Evolutionary conservation across 2,888 invertebrate species (phyloP), one percentile per base, ranked within the genome.

Genomic region (Eustalomyia histrio): DNA sequence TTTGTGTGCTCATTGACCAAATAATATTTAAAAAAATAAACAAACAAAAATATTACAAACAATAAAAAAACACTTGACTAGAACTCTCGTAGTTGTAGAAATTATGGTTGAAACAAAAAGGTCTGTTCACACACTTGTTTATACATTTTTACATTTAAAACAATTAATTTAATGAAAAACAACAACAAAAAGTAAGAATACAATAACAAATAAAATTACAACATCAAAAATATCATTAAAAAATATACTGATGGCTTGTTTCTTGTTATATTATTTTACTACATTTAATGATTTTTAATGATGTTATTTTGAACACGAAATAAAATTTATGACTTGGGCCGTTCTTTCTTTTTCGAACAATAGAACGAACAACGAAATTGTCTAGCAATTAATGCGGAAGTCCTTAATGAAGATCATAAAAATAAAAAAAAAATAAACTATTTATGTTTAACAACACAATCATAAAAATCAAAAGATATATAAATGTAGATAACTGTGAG

Each of bases 271-370:
- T 76, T 79, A 79, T 73, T 80, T 82, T 74, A 76, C 73, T 76
- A 76, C n/a, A n/a, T 80, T 79, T 83, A 83, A 83, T 82, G 80
- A 80, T 79, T 84, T 84, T 82, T 83, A 83, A 84, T 80, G 79
- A 82, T 81, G 76, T 76, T 82, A 80, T 81, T 84, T 68, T 58
- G 64, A 75, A 83, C 76, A 75, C 67, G 78, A 80, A 80, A 61
- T 63, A 47, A 75, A 78, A 78, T 81, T 75, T 81, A 81, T 79
- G 43, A 65, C 78, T n/a, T 63, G 65, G 58, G 8, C 4, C n/a
- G n/a, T 29, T 29, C 7, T 57, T 24, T 57, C 29, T 29, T 16
- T 39, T 60, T 18, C 29, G 14, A 9, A 16, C 3, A 29, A 33
- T 12, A 16, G 4, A 16, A 55, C 47, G 24, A 50, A 69, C 63